Evolutionary conservation across 2,888 invertebrate species (phyloP), one percentile per base, ranked within the genome.

Genomic region (Myathropa florea): DNA sequence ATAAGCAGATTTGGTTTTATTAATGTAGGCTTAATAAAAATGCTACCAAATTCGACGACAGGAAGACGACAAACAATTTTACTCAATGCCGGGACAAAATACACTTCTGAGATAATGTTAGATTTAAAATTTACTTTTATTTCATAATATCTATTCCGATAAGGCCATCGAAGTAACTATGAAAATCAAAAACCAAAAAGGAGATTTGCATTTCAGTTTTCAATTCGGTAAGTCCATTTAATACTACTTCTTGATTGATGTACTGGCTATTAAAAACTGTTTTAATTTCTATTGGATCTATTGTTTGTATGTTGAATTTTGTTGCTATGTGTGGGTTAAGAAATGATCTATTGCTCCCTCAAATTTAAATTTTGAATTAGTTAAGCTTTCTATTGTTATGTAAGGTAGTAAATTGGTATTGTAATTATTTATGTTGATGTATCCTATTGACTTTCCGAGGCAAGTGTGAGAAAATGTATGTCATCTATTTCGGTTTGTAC

Each of bases 381-480:
- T 64, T n/a, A 61, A 28, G 4, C 73, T 78, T 3, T 63, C n/a
- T 53, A 81, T 71, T 24, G 46, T 67, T 21, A 78, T 81, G 46
- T 84, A 84, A n/a, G n/a, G n/a, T n/a, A n/a, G n/a, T n/a, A n/a
- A n/a, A n/a, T n/a, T n/a, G n/a, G 7, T 71, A 33, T 77, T 68
- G 28, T 83, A 80, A 18, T 76, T 77, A 63, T 82, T 86, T 4
- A 84, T 46, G 33, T 88, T 79, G 30, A 88, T 10, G 65, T 78
- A 85, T 55, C 88, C 86, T 2, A 81, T 63, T 65, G 77, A 53
- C 67, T 83, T 14, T 75, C 60, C 57, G 84, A 88, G 87, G 88
- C 88, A 60, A 39, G 33, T 55, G 14, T 39, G 26, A 12, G 82
- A 88, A 88, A 88, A 89, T 89, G 75, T 88, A 64, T 23, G 39